Conservation (phyloP, 2,888 invertebrate genomes). For the Tuberolachnus salignus region DNA sequence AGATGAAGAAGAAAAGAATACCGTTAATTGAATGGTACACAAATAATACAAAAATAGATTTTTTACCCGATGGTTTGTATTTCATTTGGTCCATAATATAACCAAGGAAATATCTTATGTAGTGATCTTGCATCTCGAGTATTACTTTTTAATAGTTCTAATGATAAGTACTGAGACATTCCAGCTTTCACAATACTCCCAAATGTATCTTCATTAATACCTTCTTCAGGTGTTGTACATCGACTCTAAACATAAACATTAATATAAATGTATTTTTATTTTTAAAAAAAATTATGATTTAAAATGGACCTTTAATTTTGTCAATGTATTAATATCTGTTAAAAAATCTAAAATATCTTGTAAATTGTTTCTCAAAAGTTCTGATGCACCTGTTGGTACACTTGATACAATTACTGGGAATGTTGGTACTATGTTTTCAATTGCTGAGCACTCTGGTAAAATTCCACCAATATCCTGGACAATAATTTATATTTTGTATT, state of each 20-base stretch:
- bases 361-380: slow-evolving; percentile 90
- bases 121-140: slow-evolving; percentile 82
- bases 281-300: slow-evolving; percentile 1
- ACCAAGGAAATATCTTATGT: slow-evolving; percentile 85
- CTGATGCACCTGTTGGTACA: slow-evolving; percentile 84
- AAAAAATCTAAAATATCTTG: slow-evolving; percentile 93
- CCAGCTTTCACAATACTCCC: slow-evolving; percentile 96
- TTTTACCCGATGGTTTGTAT: slow-evolving; percentile 46
- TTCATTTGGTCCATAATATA: slow-evolving; percentile 73
- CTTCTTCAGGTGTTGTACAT: slow-evolving; percentile 72
- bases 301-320: slow-evolving; percentile 84
- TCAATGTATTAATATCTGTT: slow-evolving; percentile 93
- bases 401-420: slow-evolving; percentile 65
- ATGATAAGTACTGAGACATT: slow-evolving; percentile 88
- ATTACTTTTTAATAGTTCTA: slow-evolving; percentile 91
- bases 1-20: no score
- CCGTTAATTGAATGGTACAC: no score
- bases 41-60: no score
- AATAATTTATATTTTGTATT: slow-evolving; percentile 15
- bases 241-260: slow-evolving; percentile 66
- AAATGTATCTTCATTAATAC: slow-evolving; percentile 92
- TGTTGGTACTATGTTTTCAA: slow-evolving; percentile 60
- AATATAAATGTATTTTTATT: not conserved
- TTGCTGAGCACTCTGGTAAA: slow-evolving; percentile 65
- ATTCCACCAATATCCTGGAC: slow-evolving; percentile 83